A percentile compares a stretch with the other conserved stretches of the same genome.
phyloP scores from a whole-genome alignment of 2,797 vertebrate species.

The Poecilia velifera region DNA sequence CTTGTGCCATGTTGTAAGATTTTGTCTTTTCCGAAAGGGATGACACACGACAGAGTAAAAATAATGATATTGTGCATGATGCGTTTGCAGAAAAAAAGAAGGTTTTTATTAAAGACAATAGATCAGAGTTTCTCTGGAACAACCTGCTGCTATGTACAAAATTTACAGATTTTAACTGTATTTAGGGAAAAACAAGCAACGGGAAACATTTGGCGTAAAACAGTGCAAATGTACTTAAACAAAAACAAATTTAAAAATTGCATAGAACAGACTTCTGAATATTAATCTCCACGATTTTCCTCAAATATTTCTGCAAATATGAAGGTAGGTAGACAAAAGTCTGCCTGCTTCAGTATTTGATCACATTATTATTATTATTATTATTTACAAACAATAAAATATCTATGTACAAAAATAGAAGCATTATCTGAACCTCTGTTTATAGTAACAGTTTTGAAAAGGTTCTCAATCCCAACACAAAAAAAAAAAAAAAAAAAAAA shows the following conservation, averaged over 20 bases:
- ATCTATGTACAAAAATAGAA: slow-evolving; percentile 35
- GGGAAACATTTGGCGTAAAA: not conserved
- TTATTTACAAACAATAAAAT: slow-evolving; percentile 4
- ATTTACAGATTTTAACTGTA: too few species aligned
- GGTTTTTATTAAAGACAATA: not conserved
- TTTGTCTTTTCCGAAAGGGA: not conserved
- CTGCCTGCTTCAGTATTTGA: slow-evolving; percentile 15
- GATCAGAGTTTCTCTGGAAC: not conserved
- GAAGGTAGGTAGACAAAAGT: slow-evolving; percentile 3
- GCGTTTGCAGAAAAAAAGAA: not conserved
- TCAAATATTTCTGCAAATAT: slow-evolving; percentile 22
- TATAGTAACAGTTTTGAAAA: slow-evolving; percentile 15
- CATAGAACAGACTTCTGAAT: slow-evolving; percentile 56
- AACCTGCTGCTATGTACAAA: not conserved
- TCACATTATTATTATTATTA: slow-evolving; percentile 19
- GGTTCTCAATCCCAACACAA: slow-evolving; percentile 30
- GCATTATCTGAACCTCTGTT: slow-evolving; percentile 7
- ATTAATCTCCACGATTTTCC: slow-evolving; percentile 13
- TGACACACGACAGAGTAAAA: not conserved
- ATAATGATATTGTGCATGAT: not conserved
- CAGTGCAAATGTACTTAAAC: slow-evolving; percentile 51
- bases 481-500: slow-evolving; percentile 20
- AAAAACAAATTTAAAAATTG: slow-evolving; percentile 54
- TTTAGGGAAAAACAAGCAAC: not conserved
- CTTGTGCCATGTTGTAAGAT: not conserved